Evolutionary conservation across 2,113 vertebrate genomes (phyloP).

Genomic region (Camelus dromedarius): DNA sequence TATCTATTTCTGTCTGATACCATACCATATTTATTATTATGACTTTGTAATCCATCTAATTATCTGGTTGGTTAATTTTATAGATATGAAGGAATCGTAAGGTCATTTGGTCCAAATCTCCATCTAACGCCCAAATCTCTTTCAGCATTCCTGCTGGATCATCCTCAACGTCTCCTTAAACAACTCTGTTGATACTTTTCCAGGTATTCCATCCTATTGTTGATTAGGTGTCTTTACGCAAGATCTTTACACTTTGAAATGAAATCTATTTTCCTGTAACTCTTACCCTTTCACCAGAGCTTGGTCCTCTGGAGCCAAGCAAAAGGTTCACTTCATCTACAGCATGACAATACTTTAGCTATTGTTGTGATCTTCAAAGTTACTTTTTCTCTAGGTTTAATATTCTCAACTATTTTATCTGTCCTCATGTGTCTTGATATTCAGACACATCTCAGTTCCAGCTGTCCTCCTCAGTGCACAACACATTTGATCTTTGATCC

Average conservation of each 20-base stretch:
- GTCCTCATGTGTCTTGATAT: background rate
- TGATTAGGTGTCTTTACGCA: background rate
- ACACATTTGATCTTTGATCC: background rate
- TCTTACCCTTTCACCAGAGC: background rate
- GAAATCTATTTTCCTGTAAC: background rate
- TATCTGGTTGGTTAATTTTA: conserved; percentile 8
- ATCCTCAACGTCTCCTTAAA: background rate
- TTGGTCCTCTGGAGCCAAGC: background rate
- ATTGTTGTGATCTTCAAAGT: background rate
- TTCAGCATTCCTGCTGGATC: background rate
- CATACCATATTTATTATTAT: background rate
- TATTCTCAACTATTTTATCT: background rate
- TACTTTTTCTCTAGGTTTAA: background rate
- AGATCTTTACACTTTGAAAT: background rate
- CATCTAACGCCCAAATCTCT: background rate
- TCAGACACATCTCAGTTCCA: background rate
- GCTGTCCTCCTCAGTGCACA: background rate
- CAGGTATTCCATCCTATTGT: background rate
- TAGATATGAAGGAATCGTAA: background rate
- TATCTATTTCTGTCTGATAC: background rate
- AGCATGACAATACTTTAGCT: background rate
- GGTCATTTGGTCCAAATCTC: background rate
- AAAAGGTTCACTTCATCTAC: background rate
- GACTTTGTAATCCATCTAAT: background rate
- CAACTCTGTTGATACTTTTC: background rate